Evolutionary conservation across 1,140 invertebrate species (phyloP).

Genomic region (Penaeus chinensis): DNA sequence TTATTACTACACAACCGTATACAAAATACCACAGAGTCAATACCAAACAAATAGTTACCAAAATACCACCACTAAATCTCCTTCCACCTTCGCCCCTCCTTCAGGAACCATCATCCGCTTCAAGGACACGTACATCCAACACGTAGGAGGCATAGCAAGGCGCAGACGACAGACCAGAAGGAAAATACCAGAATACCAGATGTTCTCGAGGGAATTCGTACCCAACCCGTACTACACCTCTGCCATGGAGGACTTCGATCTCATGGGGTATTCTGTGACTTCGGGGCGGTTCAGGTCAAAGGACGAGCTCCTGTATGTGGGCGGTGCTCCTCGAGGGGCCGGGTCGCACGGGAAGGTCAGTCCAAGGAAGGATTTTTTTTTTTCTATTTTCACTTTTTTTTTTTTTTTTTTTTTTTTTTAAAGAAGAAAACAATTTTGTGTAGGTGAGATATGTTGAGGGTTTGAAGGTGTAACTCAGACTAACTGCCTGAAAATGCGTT

Average conservation of each 20-base stretch:
- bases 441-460: too few species aligned
- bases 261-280: slow-evolving; percentile 70
- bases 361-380: neutral
- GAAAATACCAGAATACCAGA: neutral
- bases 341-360: slow-evolving; percentile 69
- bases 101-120: slow-evolving; percentile 35
- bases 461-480: too few species aligned
- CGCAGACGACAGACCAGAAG: neutral
- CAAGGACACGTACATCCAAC: neutral
- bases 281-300: slow-evolving; percentile 71
- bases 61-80: too few species aligned
- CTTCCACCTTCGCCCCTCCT: neutral
- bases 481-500: too few species aligned
- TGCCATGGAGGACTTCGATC: slow-evolving; percentile 62
- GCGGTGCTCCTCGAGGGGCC: slow-evolving; percentile 71
- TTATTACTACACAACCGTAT: too few species aligned
- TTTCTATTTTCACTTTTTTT: neutral
- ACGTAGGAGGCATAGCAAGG: neutral
- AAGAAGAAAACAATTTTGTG: too few species aligned
- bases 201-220: slow-evolving; percentile 36
- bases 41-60: too few species aligned
- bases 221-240: slow-evolving; percentile 60
- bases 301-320: slow-evolving; percentile 69
- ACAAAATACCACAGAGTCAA: too few species aligned
- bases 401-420: neutral